Base-by-base conservation (phyloP, 2,113 vertebrate species). In the Phylloscopus trochilus region DNA sequence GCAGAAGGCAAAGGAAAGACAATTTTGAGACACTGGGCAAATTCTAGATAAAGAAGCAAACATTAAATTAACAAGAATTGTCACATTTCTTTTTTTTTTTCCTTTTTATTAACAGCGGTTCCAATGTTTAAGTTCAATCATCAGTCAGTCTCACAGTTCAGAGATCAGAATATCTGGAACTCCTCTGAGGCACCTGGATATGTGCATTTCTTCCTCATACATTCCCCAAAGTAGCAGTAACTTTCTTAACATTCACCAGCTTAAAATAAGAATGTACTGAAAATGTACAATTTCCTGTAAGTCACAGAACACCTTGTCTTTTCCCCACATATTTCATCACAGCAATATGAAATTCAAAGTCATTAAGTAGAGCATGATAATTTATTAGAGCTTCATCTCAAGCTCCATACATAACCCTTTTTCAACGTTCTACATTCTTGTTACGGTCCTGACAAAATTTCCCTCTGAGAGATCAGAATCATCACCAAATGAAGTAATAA, bases 91-190 rank as follows among this genome's bases (percentile, higher is more conserved):
- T 53, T 56, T 56, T 68, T 39, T 63, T 21, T 63, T 39, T 64
- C 15, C 7, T 68, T 73, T 94, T 90, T 92, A 87, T 89, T 94
- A 92, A 89, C 11, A 87, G 55, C 52, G 68, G 44, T 91, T 91
- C 30, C 56, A 75, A 20, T 64, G 80, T 82, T 90, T 56, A 70
- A 86, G 23, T 68, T 92, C 83, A 95, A 59, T 44, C 53, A 92
- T 31, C 72, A 70, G 24, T 52, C 82, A 87, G 52, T 73, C 72
- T 43, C 75, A 88, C 55, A 88, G 67, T 79, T 92, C 78, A 79
- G 41, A 91, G 43, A 81, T 89, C 74, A 85, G 39, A 72, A 7
- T n/a, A 95, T 15, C 68, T 67, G 35, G 22, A 44, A 67, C 9
- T 49, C 44, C 68, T 64, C 41, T n/a, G 47, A 88, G 87, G 58